Evolutionary conservation across 2,888 invertebrate genomes (phyloP).

Genomic region (Ophion ellenae): DNA sequence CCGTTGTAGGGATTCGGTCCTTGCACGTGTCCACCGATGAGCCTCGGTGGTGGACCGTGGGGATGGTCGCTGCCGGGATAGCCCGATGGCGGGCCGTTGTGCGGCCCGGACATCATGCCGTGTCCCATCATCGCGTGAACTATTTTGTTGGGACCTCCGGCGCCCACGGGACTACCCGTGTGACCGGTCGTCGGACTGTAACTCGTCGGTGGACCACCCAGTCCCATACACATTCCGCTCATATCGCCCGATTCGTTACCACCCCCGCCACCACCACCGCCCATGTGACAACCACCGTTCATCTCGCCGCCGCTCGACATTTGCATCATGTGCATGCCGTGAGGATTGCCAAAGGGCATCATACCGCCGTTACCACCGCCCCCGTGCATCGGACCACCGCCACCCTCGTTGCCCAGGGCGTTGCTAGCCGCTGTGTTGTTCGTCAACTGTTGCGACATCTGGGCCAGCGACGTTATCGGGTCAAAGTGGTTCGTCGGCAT

Average conservation of each 20-base stretch:
- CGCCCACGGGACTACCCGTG: constrained; percentile 80
- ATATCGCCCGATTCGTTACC: constrained; percentile 79
- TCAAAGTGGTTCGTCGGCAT: constrained; percentile 90
- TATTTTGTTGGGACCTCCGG: constrained; percentile 77
- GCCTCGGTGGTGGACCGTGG: constrained; percentile 85
- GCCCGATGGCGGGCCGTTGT: constrained; percentile 65
- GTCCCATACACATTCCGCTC: constrained; percentile 79
- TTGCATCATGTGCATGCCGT: constrained; percentile 82
- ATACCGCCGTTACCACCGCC: constrained; percentile 83
- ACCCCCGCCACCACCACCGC: constrained; percentile 74
- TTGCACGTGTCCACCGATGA: constrained; percentile 78
- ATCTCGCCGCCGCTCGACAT: constrained; percentile 81
- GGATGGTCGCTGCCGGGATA: constrained; percentile 76
- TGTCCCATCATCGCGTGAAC: constrained; percentile 80
- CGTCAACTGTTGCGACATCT: constrained; percentile 97
- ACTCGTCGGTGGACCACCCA: constrained; percentile 80
- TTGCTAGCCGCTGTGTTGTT: constrained; percentile 89
- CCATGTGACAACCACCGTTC: constrained; percentile 83
- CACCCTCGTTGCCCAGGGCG: constrained; percentile 85
- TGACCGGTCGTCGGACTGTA: constrained; percentile 81
- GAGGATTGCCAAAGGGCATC: constrained; percentile 86
- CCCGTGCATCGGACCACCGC: constrained; percentile 79
- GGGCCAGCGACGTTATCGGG: constrained; percentile 96
- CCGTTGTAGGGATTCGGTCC: constrained; percentile 88
- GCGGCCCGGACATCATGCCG: constrained; percentile 78